phyloP scores from a whole-genome alignment of 2,113 vertebrate genomes.

The Eurystomus gularis region DNA sequence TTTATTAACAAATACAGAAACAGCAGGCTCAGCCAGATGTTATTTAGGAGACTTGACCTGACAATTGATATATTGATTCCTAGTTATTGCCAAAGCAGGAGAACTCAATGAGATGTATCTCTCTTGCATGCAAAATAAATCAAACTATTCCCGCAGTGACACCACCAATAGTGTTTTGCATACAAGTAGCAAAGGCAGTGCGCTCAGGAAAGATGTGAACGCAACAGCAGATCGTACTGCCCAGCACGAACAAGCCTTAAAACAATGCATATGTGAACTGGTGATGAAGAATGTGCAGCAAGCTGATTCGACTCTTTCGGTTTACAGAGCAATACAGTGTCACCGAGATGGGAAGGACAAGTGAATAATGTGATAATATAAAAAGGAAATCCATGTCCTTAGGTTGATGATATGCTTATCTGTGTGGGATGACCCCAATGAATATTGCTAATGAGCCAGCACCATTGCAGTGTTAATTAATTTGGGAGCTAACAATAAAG shows the following conservation, averaged over 20 bases:
- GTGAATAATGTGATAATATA: not conserved
- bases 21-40: not conserved
- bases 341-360: not conserved
- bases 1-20: conserved; percentile 30
- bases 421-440: conserved; percentile 18
- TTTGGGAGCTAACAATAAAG: conserved; percentile 16
- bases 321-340: not conserved
- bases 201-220: not conserved
- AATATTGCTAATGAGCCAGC: conserved; percentile 22
- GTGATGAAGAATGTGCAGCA: not conserved
- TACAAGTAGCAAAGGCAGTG: not conserved
- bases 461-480: not conserved
- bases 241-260: not conserved
- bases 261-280: not conserved
- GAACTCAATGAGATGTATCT: not conserved
- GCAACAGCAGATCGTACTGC: not conserved
- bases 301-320: not conserved
- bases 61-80: conserved; percentile 20
- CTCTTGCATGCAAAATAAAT: conserved; percentile 14
- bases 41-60: conserved; percentile 8
- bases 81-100: not conserved
- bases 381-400: not conserved
- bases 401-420: not conserved
- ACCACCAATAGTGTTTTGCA: not conserved
- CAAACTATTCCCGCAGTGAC: not conserved